A percentile compares a stretch with the other conserved stretches of the same genome.
Conservation (phyloP, 2,888 invertebrate species). For the Macrophya alboannulata region DNA sequence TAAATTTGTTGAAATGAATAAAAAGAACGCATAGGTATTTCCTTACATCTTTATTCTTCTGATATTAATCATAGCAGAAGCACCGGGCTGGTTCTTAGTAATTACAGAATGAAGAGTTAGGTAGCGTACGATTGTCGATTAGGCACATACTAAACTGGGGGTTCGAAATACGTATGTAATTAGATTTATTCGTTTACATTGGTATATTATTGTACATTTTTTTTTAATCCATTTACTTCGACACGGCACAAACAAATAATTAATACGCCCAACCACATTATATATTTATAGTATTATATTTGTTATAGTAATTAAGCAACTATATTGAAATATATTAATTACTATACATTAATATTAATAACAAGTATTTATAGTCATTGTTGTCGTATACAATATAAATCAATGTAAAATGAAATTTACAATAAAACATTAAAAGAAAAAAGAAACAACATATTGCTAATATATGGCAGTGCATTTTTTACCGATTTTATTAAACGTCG, state of each 20-base stretch:
- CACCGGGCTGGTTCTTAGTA: background rate
- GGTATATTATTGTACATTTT: constrained; percentile 17
- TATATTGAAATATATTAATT: constrained; percentile 48
- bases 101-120: background rate
- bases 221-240: background rate
- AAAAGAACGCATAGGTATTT: background rate
- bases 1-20: background rate
- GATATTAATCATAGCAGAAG: background rate
- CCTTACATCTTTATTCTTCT: background rate
- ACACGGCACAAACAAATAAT: background rate
- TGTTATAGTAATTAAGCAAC: constrained; percentile 17
- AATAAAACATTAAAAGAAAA: constrained; percentile 3
- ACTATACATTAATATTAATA: constrained; percentile 24
- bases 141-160: background rate
- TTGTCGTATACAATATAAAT: constrained; percentile 15
- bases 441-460: constrained; percentile 37
- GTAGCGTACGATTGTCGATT: background rate
- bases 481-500: constrained; percentile 55
- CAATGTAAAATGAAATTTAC: constrained; percentile 29
- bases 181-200: constrained; percentile 10
- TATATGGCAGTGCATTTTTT: constrained; percentile 58
- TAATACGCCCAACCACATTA: background rate
- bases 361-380: constrained; percentile 37
- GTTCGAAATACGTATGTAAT: background rate
- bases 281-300: background rate